These are phyloP conservation scores for Mus pahari DNA, from an alignment of 2,113 vertebrate species.

Conservation along the genomic window DNA sequence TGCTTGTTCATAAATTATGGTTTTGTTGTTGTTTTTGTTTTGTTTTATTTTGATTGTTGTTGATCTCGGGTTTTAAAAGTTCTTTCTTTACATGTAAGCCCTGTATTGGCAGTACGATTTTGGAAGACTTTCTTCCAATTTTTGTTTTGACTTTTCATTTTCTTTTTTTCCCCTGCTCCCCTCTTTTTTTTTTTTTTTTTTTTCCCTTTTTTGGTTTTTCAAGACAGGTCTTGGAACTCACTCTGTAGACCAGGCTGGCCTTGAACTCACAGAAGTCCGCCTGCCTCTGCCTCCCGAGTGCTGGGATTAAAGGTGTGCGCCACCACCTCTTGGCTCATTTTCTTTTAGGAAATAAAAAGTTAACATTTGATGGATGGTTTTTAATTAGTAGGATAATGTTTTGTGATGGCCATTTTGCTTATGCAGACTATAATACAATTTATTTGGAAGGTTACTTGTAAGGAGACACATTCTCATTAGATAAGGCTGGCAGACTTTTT, in stretches of 20 bases:
- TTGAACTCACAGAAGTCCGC: not conserved
- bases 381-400: not conserved
- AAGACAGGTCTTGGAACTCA: not conserved
- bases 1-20: not conserved
- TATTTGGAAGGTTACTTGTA: constrained; percentile 30
- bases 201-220: no score
- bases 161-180: not conserved
- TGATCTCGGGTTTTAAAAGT: not conserved
- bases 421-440: not conserved
- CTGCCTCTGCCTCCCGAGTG: not conserved
- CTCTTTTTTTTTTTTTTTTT: not conserved
- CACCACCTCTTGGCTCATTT: not conserved
- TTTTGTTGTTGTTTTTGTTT: not conserved
- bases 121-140: not conserved
- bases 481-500: not conserved
- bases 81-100: not conserved
- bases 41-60: not conserved
- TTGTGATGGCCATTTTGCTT: not conserved
- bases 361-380: not conserved
- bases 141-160: not conserved
- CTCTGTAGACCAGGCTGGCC: not conserved
- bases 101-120: not conserved
- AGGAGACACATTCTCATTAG: not conserved
- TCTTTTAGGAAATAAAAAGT: not conserved
- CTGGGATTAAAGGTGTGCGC: not conserved